Conservation (phyloP, 2,113 vertebrate species). For the Leuciscus idus region DNA sequence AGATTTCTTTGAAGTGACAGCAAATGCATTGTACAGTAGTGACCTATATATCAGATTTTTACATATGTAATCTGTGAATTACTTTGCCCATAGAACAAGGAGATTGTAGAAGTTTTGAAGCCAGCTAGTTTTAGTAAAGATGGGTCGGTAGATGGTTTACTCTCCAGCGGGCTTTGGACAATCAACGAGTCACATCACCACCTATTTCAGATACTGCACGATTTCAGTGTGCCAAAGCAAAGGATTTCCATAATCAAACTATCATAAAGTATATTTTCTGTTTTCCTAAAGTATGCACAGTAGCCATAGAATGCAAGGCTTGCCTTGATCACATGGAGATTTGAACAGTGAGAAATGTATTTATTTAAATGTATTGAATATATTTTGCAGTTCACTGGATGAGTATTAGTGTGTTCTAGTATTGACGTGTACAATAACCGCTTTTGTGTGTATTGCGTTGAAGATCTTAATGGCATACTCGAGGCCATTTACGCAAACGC, state of each 20-base stretch:
- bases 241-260: not conserved
- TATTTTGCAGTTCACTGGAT: slow-evolving; percentile 34
- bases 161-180: slow-evolving; percentile 13
- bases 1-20: slow-evolving; percentile 2
- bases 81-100: not conserved
- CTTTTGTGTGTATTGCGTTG: not conserved
- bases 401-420: slow-evolving; percentile 20
- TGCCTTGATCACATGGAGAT: slow-evolving; percentile 25
- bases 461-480: slow-evolving; percentile 1
- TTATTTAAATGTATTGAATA: slow-evolving; percentile 47
- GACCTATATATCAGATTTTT: slow-evolving; percentile 1
- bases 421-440: not conserved
- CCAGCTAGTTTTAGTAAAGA: not conserved
- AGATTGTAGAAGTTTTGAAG: not conserved
- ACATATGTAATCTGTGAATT: not conserved
- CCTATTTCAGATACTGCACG: not conserved
- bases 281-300: slow-evolving; percentile 2
- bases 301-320: not conserved
- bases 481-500: not conserved
- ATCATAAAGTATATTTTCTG: slow-evolving; percentile 19
- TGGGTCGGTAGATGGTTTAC: slow-evolving; percentile 12
- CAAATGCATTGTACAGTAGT: slow-evolving; percentile 8
- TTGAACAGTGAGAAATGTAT: slow-evolving; percentile 37
- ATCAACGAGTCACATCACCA: not conserved
- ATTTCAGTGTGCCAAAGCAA: slow-evolving; percentile 28